phyloP scores from a whole-genome alignment of 2,888 invertebrate species.

The Drosophila prostipennis region DNA sequence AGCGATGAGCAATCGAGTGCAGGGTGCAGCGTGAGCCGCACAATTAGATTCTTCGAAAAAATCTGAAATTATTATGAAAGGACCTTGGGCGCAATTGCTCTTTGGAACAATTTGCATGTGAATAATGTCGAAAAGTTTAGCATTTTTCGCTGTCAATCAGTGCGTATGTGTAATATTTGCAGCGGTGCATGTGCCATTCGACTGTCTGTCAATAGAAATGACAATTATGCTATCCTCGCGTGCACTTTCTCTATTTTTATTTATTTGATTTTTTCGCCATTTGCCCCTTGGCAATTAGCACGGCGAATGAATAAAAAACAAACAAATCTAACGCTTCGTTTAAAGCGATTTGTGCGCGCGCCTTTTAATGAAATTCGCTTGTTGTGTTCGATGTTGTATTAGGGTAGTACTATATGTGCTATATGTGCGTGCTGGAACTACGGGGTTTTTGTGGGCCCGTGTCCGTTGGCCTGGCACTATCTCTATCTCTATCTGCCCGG shows the following conservation, averaged over 20 bases:
- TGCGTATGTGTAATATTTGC: slow-evolving; percentile 26
- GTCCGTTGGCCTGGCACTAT: slow-evolving; percentile 70
- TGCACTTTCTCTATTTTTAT: slow-evolving; percentile 4
- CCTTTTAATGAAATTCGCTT: slow-evolving; percentile 54
- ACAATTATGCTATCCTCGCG: slow-evolving; percentile 20
- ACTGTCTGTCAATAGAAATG: slow-evolving; percentile 13
- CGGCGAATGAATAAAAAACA: slow-evolving; percentile 17
- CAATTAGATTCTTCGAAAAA: slow-evolving; percentile 38
- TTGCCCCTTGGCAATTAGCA: slow-evolving; percentile 26
- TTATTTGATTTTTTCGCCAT: not conserved
- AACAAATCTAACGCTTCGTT: slow-evolving; percentile 47
- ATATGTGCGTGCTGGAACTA: slow-evolving; percentile 37
- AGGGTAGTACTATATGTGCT: slow-evolving; percentile 4
- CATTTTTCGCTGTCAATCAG: slow-evolving; percentile 1
- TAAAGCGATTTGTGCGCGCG: slow-evolving; percentile 64
- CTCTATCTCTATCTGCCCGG: slow-evolving; percentile 57
- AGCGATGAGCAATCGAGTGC: slow-evolving; percentile 48
- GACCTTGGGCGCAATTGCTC: slow-evolving; percentile 42
- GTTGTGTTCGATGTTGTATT: slow-evolving; percentile 48
- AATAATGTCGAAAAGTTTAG: slow-evolving; percentile 4
- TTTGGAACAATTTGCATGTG: slow-evolving; percentile 33
- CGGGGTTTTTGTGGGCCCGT: slow-evolving; percentile 29
- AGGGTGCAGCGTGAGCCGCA: slow-evolving; percentile 38
- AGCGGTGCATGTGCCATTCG: not conserved
- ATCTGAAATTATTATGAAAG: slow-evolving; percentile 37